Evolutionary conservation across 2,888 invertebrate species (phyloP).

Genomic region (Tenthredo mesomela): DNA sequence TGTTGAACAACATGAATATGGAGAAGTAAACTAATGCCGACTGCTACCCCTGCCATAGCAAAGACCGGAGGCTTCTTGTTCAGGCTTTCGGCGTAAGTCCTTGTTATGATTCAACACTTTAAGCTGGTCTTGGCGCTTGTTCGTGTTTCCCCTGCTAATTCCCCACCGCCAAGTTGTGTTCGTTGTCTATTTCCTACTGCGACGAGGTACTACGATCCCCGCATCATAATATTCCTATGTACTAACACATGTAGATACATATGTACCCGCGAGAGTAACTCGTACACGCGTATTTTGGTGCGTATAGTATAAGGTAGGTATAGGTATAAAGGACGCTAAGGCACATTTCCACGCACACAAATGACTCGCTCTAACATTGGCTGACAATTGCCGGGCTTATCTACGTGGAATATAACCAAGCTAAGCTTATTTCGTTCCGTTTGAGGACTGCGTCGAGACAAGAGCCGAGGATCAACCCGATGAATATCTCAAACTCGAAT

Average conservation of each 20-base stretch:
- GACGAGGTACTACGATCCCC: constrained; percentile 21
- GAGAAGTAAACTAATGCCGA: constrained; percentile 70
- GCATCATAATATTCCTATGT: constrained; percentile 47
- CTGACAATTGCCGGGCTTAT: constrained; percentile 50
- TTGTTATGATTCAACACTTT: constrained; percentile 78
- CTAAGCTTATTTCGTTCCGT: constrained; percentile 48
- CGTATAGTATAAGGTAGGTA: not conserved
- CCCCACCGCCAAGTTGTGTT: constrained; percentile 57
- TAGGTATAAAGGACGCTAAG: not conserved
- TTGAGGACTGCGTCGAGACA: constrained; percentile 34
- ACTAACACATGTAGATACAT: constrained; percentile 20
- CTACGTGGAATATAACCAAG: constrained; percentile 46
- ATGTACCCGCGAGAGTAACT: not conserved
- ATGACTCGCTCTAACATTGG: constrained; percentile 29
- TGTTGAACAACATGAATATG: constrained; percentile 72
- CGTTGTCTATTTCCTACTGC: constrained; percentile 65
- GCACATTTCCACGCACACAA: constrained; percentile 19
- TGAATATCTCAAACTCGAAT: constrained; percentile 51
- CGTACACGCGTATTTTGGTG: not conserved
- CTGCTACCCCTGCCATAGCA: constrained; percentile 66
- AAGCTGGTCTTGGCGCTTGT: constrained; percentile 70
- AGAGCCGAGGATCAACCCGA: constrained; percentile 49
- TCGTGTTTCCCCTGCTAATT: constrained; percentile 61
- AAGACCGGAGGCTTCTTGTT: constrained; percentile 64
- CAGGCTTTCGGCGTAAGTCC: constrained; percentile 74